Base-by-base conservation (phyloP, 2,113 vertebrate genomes). In the Beaufortia kweichowensis region DNA sequence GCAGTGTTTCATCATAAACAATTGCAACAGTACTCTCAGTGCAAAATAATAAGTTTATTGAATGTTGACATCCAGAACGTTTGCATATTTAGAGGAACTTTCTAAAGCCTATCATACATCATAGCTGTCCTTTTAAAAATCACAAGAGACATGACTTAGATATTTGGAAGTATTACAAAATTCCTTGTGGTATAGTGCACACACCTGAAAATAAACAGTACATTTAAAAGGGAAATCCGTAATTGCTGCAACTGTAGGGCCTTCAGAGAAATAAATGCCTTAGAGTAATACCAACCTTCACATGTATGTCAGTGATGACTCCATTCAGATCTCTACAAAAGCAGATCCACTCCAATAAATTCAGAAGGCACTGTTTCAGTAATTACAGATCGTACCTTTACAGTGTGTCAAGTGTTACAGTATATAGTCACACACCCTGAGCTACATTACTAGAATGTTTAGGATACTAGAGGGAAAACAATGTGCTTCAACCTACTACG, bases 341-440 rank as follows among this genome's bases (percentile, higher is more conserved):
- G 19, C 7, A 53, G 65, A 68, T 14, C 17, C 65, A 8, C 21
- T 55, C 15, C 31, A 19, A 70, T 70, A 19, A 15, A 8, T 57
- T 57, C 68, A 71, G n/a, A 53, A 71, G 68, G 68, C 68, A 71
- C 68, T 41, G 68, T 33, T 71, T 57, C 53, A 71, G 50, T 14
- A 39, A 56, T 57, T 55, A 69, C 53, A 71, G 68, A 71, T 71
- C n/a, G 33, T 57, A 78, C 33, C 64, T 68, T 78, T 55, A 75
- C 69, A 29, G 43, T 76, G 72, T 63, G 75, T 59, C 62, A 62
- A 66, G 81, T 76, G 73, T 73, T 77, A 76, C 56, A 73, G 35
- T 73, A 57, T 82, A 66, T 65, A 82, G 70, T 82, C 76, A 79
- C 81, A 79, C 78, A 82, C 81, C 81, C 81, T 82, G 81, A 82